Evolutionary conservation across 2,797 vertebrate species (phyloP), one percentile per base, ranked within the genome.

Genomic region (Percopsis omiscomaycus): DNA sequence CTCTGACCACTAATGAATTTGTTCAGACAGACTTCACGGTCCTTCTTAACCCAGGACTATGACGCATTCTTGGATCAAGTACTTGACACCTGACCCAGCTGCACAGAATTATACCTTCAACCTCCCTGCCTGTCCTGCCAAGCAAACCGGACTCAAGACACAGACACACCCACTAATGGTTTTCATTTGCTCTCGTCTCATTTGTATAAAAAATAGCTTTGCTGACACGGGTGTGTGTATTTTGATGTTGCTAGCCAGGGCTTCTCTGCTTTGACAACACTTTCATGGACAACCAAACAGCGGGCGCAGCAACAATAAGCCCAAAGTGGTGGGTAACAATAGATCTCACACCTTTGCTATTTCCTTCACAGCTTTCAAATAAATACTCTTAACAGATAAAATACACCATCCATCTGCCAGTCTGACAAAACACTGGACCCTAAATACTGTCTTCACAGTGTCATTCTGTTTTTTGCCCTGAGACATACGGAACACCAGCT

Each of bases 21-120:
- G 57, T 77, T 67, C 61, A 59, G 55, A 48, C 61, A 75, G 68
- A 69, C 74, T 42, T 55, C 66, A 8, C 13, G 46, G 58, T 47
- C 61, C 61, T 69, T 56, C 68, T 46, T 64, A 57, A 48, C 70
- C 54, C 5, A 13, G 48, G 22, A 28, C 15, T 52, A 55, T 52
- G 74, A 78, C 64, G 68, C 72, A 52, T 79, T 83, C 66, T 83
- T 78, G 78, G 82, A 75, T 6, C 3, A 45, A 75, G 63, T 14
- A 11, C 6, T 57, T 46, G 6, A 70, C 84, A 73, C 69, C 57
- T 69, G 66, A 82, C 75, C 83, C 69, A 69, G 72, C 54, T 64
- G 68, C 68, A 60, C 52, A 1, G 13, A 75, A 69, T 68, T 59
- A 46, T 63, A 63, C 65, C 44, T 69, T 47, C 74, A 75, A 66